Conservation (phyloP, 2,888 invertebrate genomes). For the Agriotes lineatus region DNA sequence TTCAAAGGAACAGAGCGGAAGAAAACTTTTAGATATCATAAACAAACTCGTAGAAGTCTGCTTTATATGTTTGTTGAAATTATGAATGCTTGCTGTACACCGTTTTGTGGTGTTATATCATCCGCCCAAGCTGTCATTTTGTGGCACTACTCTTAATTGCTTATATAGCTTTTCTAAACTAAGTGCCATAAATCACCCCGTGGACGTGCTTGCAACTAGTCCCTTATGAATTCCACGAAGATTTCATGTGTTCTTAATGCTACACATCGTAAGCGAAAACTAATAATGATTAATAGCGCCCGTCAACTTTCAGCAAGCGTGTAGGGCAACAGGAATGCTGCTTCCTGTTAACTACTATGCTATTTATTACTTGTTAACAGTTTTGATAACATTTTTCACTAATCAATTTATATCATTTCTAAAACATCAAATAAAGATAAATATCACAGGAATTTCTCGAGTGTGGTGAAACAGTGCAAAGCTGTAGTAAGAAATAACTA, state of each 20-base stretch:
- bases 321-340: too few species aligned
- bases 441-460: too few species aligned
- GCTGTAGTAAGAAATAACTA: too few species aligned
- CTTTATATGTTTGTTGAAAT: conserved; percentile 4
- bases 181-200: conserved; percentile 20
- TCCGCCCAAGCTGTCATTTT: conserved; percentile 9
- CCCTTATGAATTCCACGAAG: conserved; percentile 7
- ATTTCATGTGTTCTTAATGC: conserved; percentile 14
- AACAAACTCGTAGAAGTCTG: not conserved
- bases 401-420: too few species aligned
- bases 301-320: not conserved
- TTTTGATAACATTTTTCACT: too few species aligned
- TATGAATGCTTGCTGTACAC: conserved; percentile 12
- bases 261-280: not conserved
- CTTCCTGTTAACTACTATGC: too few species aligned
- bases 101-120: conserved; percentile 5
- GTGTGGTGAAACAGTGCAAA: too few species aligned
- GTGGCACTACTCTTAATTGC: conserved; percentile 27
- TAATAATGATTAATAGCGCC: conserved; percentile 8
- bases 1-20: not conserved
- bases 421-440: too few species aligned
- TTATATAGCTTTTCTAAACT: conserved; percentile 22
- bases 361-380: too few species aligned
- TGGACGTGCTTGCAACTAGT: conserved; percentile 1
- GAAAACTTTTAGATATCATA: not conserved